Conservation (phyloP, 2,113 vertebrate species). For the Psettodes erumei region DNA sequence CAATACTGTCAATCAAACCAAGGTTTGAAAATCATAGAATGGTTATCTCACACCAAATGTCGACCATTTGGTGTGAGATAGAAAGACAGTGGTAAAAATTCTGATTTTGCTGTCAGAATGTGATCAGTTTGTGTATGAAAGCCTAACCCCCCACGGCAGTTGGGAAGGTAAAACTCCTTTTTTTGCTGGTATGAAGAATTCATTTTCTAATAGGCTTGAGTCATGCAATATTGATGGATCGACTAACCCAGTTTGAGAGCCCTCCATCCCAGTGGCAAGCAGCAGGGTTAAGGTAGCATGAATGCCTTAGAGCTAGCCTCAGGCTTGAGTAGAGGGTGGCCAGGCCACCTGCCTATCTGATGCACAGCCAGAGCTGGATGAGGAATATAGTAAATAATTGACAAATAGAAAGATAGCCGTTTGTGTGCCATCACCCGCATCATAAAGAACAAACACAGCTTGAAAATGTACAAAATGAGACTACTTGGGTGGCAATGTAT, state of each 20-base stretch:
- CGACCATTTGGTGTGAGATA: background rate
- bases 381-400: slow-evolving; percentile 26
- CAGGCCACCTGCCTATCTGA: slow-evolving; percentile 52
- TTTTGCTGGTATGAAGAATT: slow-evolving; percentile 55
- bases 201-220: slow-evolving; percentile 60
- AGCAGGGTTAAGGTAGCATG: slow-evolving; percentile 61
- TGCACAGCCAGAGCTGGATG: slow-evolving; percentile 28
- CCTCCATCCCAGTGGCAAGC: slow-evolving; percentile 52
- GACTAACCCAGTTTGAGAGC: slow-evolving; percentile 67
- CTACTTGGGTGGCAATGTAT: background rate
- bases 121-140: slow-evolving; percentile 6
- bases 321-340: slow-evolving; percentile 32
- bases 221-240: slow-evolving; percentile 69
- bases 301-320: slow-evolving; percentile 66
- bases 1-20: background rate
- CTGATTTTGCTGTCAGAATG: slow-evolving; percentile 38
- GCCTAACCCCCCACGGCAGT: background rate
- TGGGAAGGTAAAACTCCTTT: slow-evolving; percentile 33
- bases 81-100: slow-evolving; percentile 20
- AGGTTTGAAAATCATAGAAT: slow-evolving; percentile 5
- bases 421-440: slow-evolving; percentile 8
- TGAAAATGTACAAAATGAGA: slow-evolving; percentile 2
- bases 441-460: slow-evolving; percentile 9
- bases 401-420: slow-evolving; percentile 15
- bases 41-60: background rate